Evolutionary conservation across 2,797 vertebrate genomes (phyloP), one percentile per base, ranked within the genome.

Genomic region (Cryptoblepharus egeriae): DNA sequence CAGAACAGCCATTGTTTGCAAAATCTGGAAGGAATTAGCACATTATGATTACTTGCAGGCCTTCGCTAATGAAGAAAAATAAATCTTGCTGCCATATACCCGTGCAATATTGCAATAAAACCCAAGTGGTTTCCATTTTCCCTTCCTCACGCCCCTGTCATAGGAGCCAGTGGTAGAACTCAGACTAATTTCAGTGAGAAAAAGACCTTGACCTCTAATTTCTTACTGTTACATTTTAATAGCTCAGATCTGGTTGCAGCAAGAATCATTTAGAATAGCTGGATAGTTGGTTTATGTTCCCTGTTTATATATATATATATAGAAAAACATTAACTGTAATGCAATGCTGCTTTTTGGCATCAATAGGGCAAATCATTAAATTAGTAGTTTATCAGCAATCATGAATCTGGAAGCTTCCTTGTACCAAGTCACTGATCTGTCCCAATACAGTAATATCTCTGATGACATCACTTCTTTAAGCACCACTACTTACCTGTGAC

Each of bases 71-170:
- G 70, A 77, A 74, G 39, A 81, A 76, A 81, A 74, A 68, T 61
- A 75, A 61, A 55, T 32, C 55, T 79, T 10, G 64, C 30, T 64
- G 11, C 16, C 77, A 12, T 77, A 39, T 24, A 32, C 24, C 63
- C 18, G 49, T 60, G 30, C 77, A 79, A 67, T 75, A 68, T 37
- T 79, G 77, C 71, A 68, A 16, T 68, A 79, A 75, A 75, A 30
- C 77, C 57, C 76, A 75, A 63, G 55, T 74, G 77, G 55, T 79
- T 74, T 68, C 76, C 57, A 69, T 75, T 84, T 79, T 28, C 63
- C 22, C 15, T 9, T 1, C 58, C 5, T 0, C 9, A n/a, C n/a
- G n/a, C 3, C 32, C 1, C 82, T 84, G 73, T 72, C 22, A 10
- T 63, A 0, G 15, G 9, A 68, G 8, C 0, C 76, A 30, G 75